These are phyloP conservation scores for Drosophila fungiperda DNA, from an alignment of 2,888 invertebrate genomes.

Conservation along the genomic window DNA sequence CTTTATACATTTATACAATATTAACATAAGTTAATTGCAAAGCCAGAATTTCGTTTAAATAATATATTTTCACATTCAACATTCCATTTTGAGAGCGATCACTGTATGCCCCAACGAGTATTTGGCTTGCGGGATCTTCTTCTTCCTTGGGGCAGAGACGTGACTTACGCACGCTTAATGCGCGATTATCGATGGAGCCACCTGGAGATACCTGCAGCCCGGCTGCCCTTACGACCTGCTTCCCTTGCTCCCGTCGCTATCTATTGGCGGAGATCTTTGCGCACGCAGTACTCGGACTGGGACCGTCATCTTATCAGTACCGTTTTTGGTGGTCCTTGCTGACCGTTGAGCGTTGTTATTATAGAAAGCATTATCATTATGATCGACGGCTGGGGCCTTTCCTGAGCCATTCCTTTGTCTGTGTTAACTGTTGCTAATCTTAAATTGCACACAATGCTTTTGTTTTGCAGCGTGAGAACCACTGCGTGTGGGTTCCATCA, in stretches of 20 bases:
- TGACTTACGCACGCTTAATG: constrained; percentile 80
- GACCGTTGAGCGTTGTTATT: constrained; percentile 70
- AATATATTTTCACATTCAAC: neutral
- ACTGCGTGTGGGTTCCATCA: constrained; percentile 80
- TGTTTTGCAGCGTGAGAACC: constrained; percentile 80
- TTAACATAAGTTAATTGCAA: neutral
- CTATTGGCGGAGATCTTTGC: constrained; percentile 59
- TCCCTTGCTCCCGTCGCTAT: constrained; percentile 18
- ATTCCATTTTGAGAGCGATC: neutral
- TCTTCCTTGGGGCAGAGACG: constrained; percentile 51
- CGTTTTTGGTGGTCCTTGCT: constrained; percentile 72
- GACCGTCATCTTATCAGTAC: constrained; percentile 66
- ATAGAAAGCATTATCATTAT: constrained; percentile 72
- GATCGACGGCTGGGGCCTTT: constrained; percentile 47
- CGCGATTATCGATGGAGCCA: constrained; percentile 73
- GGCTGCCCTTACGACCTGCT: neutral
- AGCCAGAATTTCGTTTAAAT: neutral
- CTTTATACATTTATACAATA: too few relatives aligned
- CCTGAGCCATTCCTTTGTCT: constrained; percentile 54
- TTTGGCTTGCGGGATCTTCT: constrained; percentile 18
- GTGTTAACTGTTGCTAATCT: constrained; percentile 80
- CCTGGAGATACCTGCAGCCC: constrained; percentile 13
- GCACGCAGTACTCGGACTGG: constrained; percentile 58
- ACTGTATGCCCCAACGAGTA: neutral
- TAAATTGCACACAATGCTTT: constrained; percentile 63